Conservation (phyloP, 2,888 invertebrate genomes). For the Sycophila texana region DNA sequence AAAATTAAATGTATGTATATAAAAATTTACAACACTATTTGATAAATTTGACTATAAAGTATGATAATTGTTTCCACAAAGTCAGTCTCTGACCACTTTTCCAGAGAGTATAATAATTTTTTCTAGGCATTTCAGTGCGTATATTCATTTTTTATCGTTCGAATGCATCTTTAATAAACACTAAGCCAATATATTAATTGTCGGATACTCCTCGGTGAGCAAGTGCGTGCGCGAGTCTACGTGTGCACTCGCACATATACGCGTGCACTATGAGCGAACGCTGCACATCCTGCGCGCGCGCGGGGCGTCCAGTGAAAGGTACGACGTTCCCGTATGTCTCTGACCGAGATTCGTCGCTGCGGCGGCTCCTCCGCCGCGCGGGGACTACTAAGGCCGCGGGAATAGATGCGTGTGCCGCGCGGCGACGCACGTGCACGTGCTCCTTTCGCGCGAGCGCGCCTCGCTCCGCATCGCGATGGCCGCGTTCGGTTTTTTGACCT, state of each 20-base stretch:
- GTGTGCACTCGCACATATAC: neutral
- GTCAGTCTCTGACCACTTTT: no score
- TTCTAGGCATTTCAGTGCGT: no score
- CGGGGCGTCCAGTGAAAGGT: conserved; percentile 46
- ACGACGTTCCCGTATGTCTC: conserved; percentile 21
- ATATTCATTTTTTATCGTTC: no score
- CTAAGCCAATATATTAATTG: no score
- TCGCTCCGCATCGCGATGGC: neutral
- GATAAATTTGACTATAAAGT: no score
- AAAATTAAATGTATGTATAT: no score
- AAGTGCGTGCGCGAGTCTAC: no score
- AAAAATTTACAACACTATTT: no score
- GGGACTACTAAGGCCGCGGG: neutral
- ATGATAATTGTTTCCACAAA: no score
- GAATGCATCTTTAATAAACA: no score
- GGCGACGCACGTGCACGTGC: conserved; percentile 34
- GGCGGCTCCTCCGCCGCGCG: neutral
- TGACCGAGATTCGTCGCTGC: conserved; percentile 53
- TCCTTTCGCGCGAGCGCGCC: conserved; percentile 20
- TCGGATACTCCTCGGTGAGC: neutral
- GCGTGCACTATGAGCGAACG: neutral
- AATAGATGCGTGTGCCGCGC: neutral
- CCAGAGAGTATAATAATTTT: no score
- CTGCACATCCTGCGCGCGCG: neutral
- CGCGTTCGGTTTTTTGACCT: neutral